A percentile compares a stretch with the other conserved stretches of the same genome.
These are phyloP conservation scores for Agelas oroides DNA, from an alignment of 37 sponge, comb jelly and placozoan species.

Conservation along the genomic window DNA sequence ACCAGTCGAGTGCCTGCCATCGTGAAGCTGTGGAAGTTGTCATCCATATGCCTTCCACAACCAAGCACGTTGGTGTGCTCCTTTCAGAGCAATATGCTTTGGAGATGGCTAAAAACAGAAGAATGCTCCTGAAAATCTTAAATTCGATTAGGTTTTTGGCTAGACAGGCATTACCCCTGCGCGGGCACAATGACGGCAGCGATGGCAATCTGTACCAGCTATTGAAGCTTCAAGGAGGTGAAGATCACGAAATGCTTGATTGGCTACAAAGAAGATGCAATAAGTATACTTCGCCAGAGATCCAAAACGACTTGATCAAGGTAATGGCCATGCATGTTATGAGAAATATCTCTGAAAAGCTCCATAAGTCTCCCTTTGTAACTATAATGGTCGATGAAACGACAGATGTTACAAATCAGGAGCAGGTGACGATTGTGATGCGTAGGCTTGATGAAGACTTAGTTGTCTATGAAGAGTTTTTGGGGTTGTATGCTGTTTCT, in stretches of 20 bases:
- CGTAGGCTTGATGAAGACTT: slow-evolving; percentile 21
- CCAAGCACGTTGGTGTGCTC: not conserved
- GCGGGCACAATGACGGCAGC: slow-evolving; percentile 38
- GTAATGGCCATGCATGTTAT: slow-evolving; percentile 40
- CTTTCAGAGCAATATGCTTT: not conserved
- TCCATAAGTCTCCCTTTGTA: slow-evolving; percentile 14
- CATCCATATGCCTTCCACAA: slow-evolving; percentile 1
- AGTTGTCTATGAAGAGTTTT: slow-evolving; percentile 55
- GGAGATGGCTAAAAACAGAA: slow-evolving; percentile 30
- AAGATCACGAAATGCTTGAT: not conserved
- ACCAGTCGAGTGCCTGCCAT: slow-evolving; percentile 45
- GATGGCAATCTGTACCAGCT: slow-evolving; percentile 50
- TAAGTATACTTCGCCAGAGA: slow-evolving; percentile 43
- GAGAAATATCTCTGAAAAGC: slow-evolving; percentile 13
- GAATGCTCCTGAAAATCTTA: slow-evolving; percentile 23
- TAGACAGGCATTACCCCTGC: slow-evolving; percentile 37
- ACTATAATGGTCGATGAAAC: slow-evolving; percentile 60
- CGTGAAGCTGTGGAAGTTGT: slow-evolving; percentile 33
- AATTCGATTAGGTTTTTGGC: slow-evolving; percentile 17
- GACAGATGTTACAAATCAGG: slow-evolving; percentile 47
- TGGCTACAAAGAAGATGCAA: slow-evolving; percentile 26
- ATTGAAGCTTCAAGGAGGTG: slow-evolving; percentile 12
- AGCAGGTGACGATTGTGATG: slow-evolving; percentile 35
- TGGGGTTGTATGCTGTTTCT: slow-evolving; percentile 61
- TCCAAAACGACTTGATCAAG: slow-evolving; percentile 47